These are phyloP conservation scores for Orthonychiurus folsomi DNA, from an alignment of 2,888 invertebrate species.

Conservation along the genomic window DNA sequence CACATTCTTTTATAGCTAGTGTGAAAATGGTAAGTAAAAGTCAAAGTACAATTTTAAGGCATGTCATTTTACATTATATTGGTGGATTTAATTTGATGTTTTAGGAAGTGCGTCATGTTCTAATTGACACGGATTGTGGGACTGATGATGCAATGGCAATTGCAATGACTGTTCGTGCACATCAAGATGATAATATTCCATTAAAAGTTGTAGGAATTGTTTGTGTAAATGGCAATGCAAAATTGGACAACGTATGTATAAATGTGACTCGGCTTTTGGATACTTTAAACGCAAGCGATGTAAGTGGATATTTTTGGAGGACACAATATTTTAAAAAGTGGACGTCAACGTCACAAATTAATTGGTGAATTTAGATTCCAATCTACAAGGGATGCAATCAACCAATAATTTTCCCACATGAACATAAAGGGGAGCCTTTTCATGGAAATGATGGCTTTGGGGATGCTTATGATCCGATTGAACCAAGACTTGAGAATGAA, in stretches of 20 bases:
- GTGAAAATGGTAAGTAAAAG: neutral
- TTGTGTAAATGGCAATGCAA: conserved; percentile 65
- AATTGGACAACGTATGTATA: conserved; percentile 56
- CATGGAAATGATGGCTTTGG: conserved; percentile 45
- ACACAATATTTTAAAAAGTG: no score
- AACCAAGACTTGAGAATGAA: conserved; percentile 39
- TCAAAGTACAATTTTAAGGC: no score
- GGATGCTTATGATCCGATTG: conserved; percentile 32
- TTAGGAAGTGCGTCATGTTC: conserved; percentile 20
- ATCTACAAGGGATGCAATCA: conserved; percentile 31
- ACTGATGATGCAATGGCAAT: conserved; percentile 21
- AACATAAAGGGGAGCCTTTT: conserved; percentile 40
- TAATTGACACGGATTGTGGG: conserved; percentile 35
- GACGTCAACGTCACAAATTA: no score
- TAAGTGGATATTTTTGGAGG: conserved; percentile 11
- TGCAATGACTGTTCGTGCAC: conserved; percentile 12
- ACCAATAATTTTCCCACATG: conserved; percentile 25
- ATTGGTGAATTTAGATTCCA: conserved; percentile 29
- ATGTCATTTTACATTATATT: neutral
- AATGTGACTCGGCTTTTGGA: conserved; percentile 62
- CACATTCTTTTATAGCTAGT: no score
- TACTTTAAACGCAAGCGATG: conserved; percentile 45
- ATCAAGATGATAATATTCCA: conserved; percentile 4
- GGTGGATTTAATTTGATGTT: neutral
- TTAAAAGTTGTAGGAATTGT: conserved; percentile 42